Evolutionary conservation across 2,888 invertebrate genomes (phyloP), one percentile per base, ranked within the genome.

Genomic region (Campoplex capitator): DNA sequence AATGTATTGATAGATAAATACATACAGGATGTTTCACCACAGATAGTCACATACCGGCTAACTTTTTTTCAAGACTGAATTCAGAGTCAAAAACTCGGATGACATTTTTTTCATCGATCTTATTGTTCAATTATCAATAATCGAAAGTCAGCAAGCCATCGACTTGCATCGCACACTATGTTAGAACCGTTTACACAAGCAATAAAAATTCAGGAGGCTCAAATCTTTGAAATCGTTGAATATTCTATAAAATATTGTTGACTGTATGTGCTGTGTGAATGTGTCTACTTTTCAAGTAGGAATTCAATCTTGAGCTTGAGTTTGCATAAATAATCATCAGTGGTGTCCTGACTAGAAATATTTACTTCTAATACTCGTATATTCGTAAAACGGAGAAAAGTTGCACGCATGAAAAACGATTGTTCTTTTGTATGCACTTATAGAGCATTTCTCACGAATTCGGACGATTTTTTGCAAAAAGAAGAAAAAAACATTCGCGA

Each of bases 371-470:
- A 51, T 51, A 51, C 18, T 18, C 18, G 18, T 51, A 51, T n/a
- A 2, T 51, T 65, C 28, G 7, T 0, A 65, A 62, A 48, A 56
- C 38, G 8, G 51, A 77, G 18, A 18, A 75, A 75, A 75, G 51
- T 32, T 45, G 35, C 51, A 67, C 38, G 51, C 51, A 67, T 51
- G 35, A 67, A n/a, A 51, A 77, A 77, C 48, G 67, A 67, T 65
- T 35, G 51, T 35, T 51, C 67, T 16, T 18, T 16, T 18, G 8
- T 35, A 51, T 67, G 9, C 32, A 32, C 51, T 35, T 35, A 51
- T 23, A 45, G 18, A 23, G 32, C 16, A 67, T 51, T 67, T 35
- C 51, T 7, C 51, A 28, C 2, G 54, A 58, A 70, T 32, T 58
- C 3, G 45, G 35, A 70, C 32, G 58, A 79, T 48, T 71, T 58